Evolutionary conservation across 2,113 vertebrate genomes (phyloP).

Genomic region (Podocnemis expansa): DNA sequence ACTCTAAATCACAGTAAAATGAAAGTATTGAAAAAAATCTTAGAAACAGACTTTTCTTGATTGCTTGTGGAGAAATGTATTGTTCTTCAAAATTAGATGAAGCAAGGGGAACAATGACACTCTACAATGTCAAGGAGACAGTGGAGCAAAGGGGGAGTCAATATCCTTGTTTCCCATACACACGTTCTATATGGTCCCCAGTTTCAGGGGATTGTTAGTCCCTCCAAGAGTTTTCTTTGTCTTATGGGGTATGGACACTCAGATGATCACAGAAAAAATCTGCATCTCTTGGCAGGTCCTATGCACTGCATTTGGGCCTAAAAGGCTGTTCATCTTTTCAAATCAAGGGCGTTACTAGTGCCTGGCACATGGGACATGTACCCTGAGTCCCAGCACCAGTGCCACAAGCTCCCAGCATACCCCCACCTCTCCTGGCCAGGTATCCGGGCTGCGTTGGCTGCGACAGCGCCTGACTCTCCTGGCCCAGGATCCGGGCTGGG

Average conservation of each 20-base stretch:
- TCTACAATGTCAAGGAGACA: not conserved
- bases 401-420: too few species aligned
- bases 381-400: too few species aligned
- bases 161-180: not conserved
- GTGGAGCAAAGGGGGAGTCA: not conserved
- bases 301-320: not conserved
- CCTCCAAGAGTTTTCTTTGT: not conserved
- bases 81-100: not conserved
- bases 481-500: too few species aligned
- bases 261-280: not conserved
- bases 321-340: too few species aligned
- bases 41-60: constrained; percentile 2
- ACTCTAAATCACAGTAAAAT: not conserved
- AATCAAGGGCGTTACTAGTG: too few species aligned
- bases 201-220: constrained; percentile 3
- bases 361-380: too few species aligned
- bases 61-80: not conserved
- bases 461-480: too few species aligned
- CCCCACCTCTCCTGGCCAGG: too few species aligned
- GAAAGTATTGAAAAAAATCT: constrained; percentile 24
- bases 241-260: not conserved
- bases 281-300: not conserved
- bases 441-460: too few species aligned
- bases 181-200: not conserved
- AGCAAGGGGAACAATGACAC: not conserved